Conservation (phyloP, 2,797 vertebrate species). For the Carcharodon carcharias region DNA sequence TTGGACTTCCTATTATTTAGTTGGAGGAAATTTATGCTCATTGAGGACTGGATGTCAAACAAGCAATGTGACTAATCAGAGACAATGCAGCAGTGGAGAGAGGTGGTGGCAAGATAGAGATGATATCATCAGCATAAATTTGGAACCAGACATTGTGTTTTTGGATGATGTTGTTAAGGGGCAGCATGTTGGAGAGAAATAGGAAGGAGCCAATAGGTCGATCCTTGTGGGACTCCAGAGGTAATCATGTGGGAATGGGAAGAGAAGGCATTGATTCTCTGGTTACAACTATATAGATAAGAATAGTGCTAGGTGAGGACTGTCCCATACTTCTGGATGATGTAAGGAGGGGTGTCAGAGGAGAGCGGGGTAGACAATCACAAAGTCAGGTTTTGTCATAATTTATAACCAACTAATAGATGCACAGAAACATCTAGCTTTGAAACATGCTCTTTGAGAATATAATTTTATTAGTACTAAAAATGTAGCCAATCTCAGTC, state of each 20-base stretch:
- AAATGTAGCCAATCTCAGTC: neutral
- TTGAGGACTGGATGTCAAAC: neutral
- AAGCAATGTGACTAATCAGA: neutral
- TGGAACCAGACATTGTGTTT: neutral
- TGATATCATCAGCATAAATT: neutral
- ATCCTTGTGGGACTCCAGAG: neutral
- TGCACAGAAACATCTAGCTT: neutral
- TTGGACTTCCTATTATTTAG: neutral
- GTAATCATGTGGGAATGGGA: neutral
- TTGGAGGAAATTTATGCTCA: neutral
- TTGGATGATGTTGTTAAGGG: neutral
- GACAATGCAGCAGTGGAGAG: neutral
- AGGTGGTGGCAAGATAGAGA: neutral
- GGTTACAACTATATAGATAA: neutral
- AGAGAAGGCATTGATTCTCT: neutral
- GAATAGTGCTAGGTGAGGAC: neutral
- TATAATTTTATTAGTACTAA: neutral
- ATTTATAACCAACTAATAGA: neutral
- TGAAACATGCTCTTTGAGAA: neutral
- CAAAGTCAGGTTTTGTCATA: neutral
- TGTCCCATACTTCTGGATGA: neutral
- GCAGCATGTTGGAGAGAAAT: neutral
- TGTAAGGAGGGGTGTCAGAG: neutral
- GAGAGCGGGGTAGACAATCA: neutral
- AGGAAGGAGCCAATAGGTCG: neutral